Percentiles rank a stretch among this genome's conserved stretches.
Conservation (phyloP, 1,140 invertebrate genomes). For the Ceratina australensis region DNA sequence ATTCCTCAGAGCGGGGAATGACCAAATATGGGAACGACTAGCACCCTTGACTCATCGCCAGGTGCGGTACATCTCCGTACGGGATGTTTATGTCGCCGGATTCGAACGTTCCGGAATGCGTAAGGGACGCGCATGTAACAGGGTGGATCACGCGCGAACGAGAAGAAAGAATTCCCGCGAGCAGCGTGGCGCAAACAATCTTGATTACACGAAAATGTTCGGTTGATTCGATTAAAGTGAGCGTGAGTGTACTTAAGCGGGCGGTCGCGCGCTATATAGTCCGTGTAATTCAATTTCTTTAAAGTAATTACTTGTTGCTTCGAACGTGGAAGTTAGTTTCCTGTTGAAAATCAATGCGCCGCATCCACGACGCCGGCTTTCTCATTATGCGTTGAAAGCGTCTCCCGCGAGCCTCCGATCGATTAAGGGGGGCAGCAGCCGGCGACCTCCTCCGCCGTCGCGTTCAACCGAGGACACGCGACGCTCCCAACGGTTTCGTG, state of each 20-base stretch:
- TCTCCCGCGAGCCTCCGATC: conserved; percentile 32
- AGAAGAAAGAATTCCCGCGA: conserved; percentile 4
- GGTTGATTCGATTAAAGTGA: conserved; percentile 54
- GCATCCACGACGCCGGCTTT: conserved; percentile 30
- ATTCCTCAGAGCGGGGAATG: too few relatives aligned
- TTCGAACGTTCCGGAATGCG: too few relatives aligned
- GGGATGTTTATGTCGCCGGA: too few relatives aligned
- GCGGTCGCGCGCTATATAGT: conserved; percentile 44
- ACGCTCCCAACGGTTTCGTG: too few relatives aligned
- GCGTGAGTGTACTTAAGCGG: conserved; percentile 58
- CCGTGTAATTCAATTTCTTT: conserved; percentile 62
- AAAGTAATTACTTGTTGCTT: conserved; percentile 65
- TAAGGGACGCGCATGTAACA: too few relatives aligned
- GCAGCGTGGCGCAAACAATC: conserved; percentile 27
- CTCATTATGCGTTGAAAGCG: conserved; percentile 48
- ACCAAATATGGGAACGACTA: too few relatives aligned
- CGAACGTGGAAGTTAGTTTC: conserved; percentile 60
- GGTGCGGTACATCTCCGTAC: too few relatives aligned
- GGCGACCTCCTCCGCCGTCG: background rate
- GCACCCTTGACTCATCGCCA: too few relatives aligned
- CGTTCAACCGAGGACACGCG: background rate
- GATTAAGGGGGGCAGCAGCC: conserved; percentile 41
- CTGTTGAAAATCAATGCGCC: conserved; percentile 55
- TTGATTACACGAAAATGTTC: conserved; percentile 47
- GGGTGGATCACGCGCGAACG: background rate